Evolutionary conservation across 2,888 invertebrate genomes (phyloP).

Genomic region (Herminia tarsipennalis): DNA sequence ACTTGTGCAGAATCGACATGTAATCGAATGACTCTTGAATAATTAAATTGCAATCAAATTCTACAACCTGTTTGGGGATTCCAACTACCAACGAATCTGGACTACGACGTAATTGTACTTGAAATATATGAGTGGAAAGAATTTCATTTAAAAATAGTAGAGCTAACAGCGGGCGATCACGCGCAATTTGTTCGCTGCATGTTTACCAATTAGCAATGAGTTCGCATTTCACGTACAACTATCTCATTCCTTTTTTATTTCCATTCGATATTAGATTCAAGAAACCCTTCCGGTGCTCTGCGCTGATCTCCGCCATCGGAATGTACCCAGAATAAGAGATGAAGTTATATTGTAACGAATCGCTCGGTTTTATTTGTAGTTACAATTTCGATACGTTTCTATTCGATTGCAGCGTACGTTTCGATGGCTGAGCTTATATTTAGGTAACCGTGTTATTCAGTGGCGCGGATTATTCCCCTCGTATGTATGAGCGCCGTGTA

Average conservation of each 20-base stretch:
- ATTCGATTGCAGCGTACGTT: conserved; percentile 45
- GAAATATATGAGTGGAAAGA: conserved; percentile 74
- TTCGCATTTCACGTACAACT: conserved; percentile 39
- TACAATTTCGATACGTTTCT: conserved; percentile 51
- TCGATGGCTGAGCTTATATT: conserved; percentile 54
- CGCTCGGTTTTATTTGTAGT: conserved; percentile 49
- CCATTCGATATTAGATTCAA: conserved; percentile 64
- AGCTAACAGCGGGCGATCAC: conserved; percentile 55
- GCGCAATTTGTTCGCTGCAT: conserved; percentile 64
- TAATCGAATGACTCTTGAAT: conserved; percentile 67
- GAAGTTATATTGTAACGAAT: conserved; percentile 44
- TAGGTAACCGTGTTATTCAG: conserved; percentile 68
- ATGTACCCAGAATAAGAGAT: conserved; percentile 41
- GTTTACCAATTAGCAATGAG: conserved; percentile 73
- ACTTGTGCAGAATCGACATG: too few species aligned
- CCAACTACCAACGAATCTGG: conserved; percentile 59
- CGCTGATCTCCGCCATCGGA: conserved; percentile 31
- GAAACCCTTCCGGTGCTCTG: conserved; percentile 48
- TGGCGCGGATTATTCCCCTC: conserved; percentile 55
- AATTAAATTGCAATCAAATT: conserved; percentile 75
- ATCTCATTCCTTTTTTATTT: conserved; percentile 46
- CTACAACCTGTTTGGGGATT: conserved; percentile 62
- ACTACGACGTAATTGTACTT: conserved; percentile 66
- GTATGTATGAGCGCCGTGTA: conserved; percentile 44
- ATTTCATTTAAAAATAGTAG: conserved; percentile 79